Percentiles rank a stretch among this genome's conserved stretches.
phyloP scores from a whole-genome alignment of 1,140 invertebrate species.

The Harpegnathos saltator region DNA sequence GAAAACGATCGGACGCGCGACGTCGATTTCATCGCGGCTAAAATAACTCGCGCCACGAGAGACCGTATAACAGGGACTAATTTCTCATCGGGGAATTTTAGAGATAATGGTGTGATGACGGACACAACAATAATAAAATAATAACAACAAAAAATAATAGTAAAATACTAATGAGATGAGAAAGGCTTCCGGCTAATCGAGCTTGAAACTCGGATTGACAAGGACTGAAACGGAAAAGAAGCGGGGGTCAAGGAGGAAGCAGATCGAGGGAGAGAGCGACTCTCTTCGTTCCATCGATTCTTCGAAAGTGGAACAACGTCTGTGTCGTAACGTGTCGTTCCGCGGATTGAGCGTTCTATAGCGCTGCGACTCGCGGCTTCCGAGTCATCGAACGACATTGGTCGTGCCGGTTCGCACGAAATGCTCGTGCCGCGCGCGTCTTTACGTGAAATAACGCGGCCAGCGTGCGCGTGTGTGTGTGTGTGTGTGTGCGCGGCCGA shows the following conservation, averaged over 20 bases:
- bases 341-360: background rate
- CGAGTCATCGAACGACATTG: background rate
- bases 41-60: background rate
- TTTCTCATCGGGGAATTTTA: background rate
- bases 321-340: background rate
- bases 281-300: background rate
- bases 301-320: slow-evolving; percentile 7
- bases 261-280: background rate
- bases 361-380: no score
- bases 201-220: background rate
- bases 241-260: no score
- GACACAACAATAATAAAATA: no score
- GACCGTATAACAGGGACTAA: background rate
- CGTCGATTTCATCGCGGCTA: background rate
- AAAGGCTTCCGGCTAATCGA: background rate
- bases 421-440: background rate
- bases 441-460: no score
- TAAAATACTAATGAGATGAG: no score
- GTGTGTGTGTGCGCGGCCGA: no score
- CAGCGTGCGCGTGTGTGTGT: no score
- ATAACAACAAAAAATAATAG: no score
- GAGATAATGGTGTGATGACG: no score
- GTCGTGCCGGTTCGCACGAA: background rate
- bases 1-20: slow-evolving; percentile 19
- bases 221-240: background rate